Base-by-base conservation (phyloP, 2,888 invertebrate species). In the Peribatodes rhomboidaria region DNA sequence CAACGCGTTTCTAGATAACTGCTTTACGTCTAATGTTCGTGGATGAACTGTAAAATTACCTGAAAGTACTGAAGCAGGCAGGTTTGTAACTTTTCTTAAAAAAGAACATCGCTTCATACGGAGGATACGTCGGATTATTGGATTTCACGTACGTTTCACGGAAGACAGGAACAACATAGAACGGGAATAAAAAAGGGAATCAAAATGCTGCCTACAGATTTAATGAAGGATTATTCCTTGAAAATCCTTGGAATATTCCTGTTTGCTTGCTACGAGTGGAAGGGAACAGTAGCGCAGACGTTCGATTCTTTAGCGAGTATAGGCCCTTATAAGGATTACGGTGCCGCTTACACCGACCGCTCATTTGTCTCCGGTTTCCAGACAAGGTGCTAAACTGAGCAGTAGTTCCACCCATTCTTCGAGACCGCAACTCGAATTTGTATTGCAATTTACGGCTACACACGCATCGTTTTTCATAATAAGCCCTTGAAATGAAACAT, bases 321-420 rank as follows among this genome's bases (percentile, higher is more conserved):
- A 78, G 76, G 71, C 71, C 87, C 86, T 82, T 85, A 85, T 80
- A 85, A 73, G 88, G 89, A 82, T 87, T 83, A 87, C 77, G 80
- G 74, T 75, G 78, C 82, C 81, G 82, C 84, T 78, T 78, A 81
- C 79, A 75, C 76, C 80, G 78, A 82, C 85, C 83, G 85, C 85
- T 83, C 82, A 89, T 89, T 89, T 88, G 87, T 89, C 84, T 83
- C 79, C 80, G 81, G 83, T 82, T 76, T 80, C 74, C 80, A 81
- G 83, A 86, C 86, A 86, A 89, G 85, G 89, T 85, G 89, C 83
- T 87, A 88, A 87, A 83, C 82, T 79, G 77, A 80, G 82, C 74
- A 72, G 79, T 77, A 79, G 77, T 77, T 77, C 72, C 72, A 78
- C 70, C 78, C 77, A 80, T 80, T 81, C 79, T 79, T 77, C 70